Evolutionary conservation across 2,888 invertebrate genomes (phyloP).

Genomic region (Parasteatoda lunata): DNA sequence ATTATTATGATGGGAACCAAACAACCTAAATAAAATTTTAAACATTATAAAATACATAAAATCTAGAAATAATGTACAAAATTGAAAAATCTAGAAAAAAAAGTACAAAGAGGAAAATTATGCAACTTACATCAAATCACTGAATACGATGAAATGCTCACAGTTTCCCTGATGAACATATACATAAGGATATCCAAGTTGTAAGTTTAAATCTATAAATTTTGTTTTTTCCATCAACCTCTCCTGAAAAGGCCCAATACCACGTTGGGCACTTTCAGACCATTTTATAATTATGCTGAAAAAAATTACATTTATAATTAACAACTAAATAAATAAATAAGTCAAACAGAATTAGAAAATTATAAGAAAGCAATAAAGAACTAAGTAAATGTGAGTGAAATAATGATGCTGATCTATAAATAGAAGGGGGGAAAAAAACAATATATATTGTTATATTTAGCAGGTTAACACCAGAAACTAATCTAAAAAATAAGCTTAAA

Average conservation of each 20-base stretch:
- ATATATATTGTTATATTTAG: not conserved
- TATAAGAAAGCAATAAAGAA: not conserved
- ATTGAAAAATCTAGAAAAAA: not conserved
- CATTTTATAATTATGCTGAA: conserved; percentile 79
- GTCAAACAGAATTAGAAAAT: not conserved
- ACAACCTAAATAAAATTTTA: conserved; percentile 25
- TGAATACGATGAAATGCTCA: conserved; percentile 84
- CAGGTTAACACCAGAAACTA: not conserved
- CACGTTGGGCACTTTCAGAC: conserved; percentile 75
- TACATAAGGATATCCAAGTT: conserved; percentile 82
- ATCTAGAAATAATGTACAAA: not conserved
- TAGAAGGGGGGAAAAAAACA: too few relatives aligned
- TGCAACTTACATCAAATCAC: conserved; percentile 67
- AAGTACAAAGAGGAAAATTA: too few relatives aligned
- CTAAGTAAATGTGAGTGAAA: not conserved
- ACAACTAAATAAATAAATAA: not conserved
- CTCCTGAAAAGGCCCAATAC: conserved; percentile 77
- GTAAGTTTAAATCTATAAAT: conserved; percentile 69
- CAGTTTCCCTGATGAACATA: conserved; percentile 94
- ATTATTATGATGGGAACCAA: conserved; percentile 28
- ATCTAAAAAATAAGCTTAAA: too few relatives aligned
- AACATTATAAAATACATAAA: not conserved
- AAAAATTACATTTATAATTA: conserved; percentile 21
- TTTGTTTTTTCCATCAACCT: conserved; percentile 78
- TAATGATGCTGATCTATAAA: not conserved